Evolutionary conservation across 2,797 vertebrate species (phyloP).

Genomic region (Gallinago nigripennis): DNA sequence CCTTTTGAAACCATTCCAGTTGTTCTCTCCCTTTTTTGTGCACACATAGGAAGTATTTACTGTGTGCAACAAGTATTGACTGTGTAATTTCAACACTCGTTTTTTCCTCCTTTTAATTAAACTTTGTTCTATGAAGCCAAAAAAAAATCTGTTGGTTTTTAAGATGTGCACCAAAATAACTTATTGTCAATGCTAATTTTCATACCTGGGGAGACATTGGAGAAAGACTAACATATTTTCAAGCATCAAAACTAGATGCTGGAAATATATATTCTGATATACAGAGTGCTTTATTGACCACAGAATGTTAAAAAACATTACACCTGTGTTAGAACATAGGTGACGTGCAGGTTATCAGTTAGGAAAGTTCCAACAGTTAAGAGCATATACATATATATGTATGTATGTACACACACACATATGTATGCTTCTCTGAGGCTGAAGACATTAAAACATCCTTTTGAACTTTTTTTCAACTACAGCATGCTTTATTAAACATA

Average conservation of each 20-base stretch:
- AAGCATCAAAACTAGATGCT: neutral
- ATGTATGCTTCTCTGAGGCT: neutral
- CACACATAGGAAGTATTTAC: neutral
- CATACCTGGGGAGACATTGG: accelerated
- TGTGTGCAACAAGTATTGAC: neutral
- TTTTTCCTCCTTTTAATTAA: neutral
- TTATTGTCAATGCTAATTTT: neutral
- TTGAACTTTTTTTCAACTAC: neutral
- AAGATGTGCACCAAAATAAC: neutral
- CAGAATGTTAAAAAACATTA: neutral
- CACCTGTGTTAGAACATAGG: neutral
- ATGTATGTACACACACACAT: neutral
- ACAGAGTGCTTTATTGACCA: neutral
- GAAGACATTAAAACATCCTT: neutral
- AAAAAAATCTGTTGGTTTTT: neutral
- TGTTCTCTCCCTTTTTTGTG: neutral
- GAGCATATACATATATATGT: no score
- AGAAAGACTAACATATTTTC: neutral
- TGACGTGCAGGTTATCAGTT: neutral
- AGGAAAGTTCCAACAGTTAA: neutral
- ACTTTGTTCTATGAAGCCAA: neutral
- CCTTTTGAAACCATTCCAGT: conserved; percentile 40
- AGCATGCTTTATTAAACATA: neutral
- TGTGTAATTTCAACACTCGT: accelerated
- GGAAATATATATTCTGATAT: neutral